phyloP scores from a whole-genome alignment of 2,113 vertebrate species.

The Nematolebias whitei region DNA sequence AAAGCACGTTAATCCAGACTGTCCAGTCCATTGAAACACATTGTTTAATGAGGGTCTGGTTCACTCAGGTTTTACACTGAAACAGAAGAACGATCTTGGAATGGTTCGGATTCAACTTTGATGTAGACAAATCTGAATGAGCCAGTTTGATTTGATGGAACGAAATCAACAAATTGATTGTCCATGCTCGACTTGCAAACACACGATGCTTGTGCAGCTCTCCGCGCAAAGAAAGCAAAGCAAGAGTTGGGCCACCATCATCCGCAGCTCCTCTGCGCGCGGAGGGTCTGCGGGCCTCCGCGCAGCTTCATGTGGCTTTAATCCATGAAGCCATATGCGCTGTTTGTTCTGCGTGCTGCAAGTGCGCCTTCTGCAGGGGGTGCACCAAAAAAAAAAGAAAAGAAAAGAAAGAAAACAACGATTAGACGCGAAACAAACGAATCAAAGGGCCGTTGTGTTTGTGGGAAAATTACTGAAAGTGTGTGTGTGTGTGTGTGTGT shows the following conservation, averaged over 20 bases:
- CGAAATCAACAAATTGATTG: no score
- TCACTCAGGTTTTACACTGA: no score
- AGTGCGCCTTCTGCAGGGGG: slow-evolving; percentile 75
- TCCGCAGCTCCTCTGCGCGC: slow-evolving; percentile 47
- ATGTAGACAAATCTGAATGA: no score
- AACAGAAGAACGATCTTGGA: no score
- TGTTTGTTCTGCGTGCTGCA: slow-evolving; percentile 53
- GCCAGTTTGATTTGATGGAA: no score
- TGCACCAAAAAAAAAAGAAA: slow-evolving; percentile 76
- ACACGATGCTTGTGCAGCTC: slow-evolving; percentile 55
- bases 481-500: no score
- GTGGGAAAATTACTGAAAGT: slow-evolving; percentile 80
- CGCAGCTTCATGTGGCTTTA: slow-evolving; percentile 61
- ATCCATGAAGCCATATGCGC: slow-evolving; percentile 60
- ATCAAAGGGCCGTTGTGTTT: slow-evolving; percentile 85
- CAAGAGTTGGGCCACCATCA: slow-evolving; percentile 29
- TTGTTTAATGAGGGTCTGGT: no score
- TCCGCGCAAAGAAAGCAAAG: slow-evolving; percentile 23
- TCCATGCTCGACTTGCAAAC: no score
- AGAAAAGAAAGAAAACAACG: slow-evolving; percentile 92
- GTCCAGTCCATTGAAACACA: no score
- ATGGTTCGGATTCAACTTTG: no score
- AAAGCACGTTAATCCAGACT: no score
- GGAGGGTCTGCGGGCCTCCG: slow-evolving; percentile 14
- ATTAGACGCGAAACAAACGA: slow-evolving; percentile 93